Evolutionary conservation across 2,797 vertebrate genomes (phyloP), one percentile per base, ranked within the genome.

Genomic region (Gambusia yucatana): DNA sequence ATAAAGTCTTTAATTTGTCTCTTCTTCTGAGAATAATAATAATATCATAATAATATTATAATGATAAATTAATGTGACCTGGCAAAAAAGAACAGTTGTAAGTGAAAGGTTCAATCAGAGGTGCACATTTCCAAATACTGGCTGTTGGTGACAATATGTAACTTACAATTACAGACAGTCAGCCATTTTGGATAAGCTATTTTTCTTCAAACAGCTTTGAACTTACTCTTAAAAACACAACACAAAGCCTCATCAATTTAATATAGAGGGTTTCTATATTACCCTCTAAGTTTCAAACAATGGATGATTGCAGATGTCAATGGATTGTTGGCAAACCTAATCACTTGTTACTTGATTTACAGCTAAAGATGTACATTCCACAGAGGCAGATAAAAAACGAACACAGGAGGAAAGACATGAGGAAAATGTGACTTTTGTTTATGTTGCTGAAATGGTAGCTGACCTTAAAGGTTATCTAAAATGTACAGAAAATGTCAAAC

Each of bases 391-490:
- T 33, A 77, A 47, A 77, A 67, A 63, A 63, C 3, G 67, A 57
- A 84, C 47, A 72, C 7, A 76, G 8, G 83, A 61, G 76, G 36
- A 71, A 22, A 81, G 43, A 69, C 72, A 86, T 76, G 0, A 5
- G 78, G 73, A 75, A 13, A 83, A 88, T 84, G 86, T 82, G 87
- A 83, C 81, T 79, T 90, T 89, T 90, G 90, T 90, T 93, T 93
- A 92, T 73, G 65, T 86, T 76, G 77, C 81, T 87, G 86, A 87
- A 89, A 87, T 89, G 86, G 77, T 87, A 75, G 86, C 86, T 90
- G 88, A 94, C 89, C 93, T 92, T 92, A 88, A 89, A 90, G 92
- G 91, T 92, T 91, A 92, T 91, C 88, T 89, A 41, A 90, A 92
- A 91, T 91, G 87, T 91, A 90, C 85, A 90, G 85, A 89, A 93